Percentiles rank a stretch among this genome's conserved stretches.
phyloP scores from a whole-genome alignment of 2,797 vertebrate species.

The Sebastolobus altivelis region DNA sequence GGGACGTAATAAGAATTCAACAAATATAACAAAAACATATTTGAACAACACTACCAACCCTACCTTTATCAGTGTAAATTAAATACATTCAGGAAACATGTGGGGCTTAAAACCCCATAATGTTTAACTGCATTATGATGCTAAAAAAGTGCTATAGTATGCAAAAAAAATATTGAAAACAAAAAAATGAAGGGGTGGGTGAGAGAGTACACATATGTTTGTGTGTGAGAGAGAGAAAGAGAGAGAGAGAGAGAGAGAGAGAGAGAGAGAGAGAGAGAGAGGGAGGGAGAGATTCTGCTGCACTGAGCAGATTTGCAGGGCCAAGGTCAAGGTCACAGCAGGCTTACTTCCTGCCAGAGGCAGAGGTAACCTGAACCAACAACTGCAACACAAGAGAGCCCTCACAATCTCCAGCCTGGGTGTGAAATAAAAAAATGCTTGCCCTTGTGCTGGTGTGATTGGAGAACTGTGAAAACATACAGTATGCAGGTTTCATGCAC shows the following conservation, averaged over 20 bases:
- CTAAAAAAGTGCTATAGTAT: neutral
- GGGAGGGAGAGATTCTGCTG: conserved; percentile 62
- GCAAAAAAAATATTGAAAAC: neutral
- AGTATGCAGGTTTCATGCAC: conserved; percentile 7
- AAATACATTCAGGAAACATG: neutral
- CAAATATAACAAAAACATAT: no score
- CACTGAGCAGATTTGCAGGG: conserved; percentile 74
- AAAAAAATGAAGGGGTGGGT: neutral
- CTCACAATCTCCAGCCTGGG: conserved; percentile 49
- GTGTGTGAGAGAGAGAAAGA: neutral
- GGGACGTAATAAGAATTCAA: no score
- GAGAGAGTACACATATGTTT: neutral
- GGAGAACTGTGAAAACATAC: conserved; percentile 30
- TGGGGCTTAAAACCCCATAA: neutral
- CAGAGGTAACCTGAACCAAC: conserved; percentile 82
- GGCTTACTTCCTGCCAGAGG: conserved; percentile 71
- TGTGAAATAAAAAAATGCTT: conserved; percentile 60
- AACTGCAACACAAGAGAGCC: conserved; percentile 65
- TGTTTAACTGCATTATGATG: neutral
- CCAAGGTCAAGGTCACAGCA: conserved; percentile 81
- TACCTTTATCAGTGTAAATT: neutral
- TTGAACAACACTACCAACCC: no score
- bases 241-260: conserved; percentile 1
- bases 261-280: neutral
- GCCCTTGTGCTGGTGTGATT: conserved; percentile 42